Conservation (phyloP, 2,888 invertebrate species). For the Orthosia gothica region DNA sequence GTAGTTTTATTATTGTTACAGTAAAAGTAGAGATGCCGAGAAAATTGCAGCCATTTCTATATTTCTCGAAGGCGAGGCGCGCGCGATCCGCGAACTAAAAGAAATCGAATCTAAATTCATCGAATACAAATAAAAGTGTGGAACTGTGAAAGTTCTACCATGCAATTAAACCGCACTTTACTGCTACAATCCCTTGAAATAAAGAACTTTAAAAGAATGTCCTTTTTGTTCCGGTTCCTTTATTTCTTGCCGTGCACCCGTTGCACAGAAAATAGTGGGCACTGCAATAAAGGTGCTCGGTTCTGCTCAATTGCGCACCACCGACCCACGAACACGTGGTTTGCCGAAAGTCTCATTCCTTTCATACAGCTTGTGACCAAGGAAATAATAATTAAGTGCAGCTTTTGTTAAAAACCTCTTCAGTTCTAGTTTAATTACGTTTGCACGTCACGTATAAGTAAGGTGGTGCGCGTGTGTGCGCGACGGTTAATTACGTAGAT, state of each 20-base stretch:
- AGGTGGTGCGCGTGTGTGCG: constrained; percentile 59
- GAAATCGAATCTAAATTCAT: constrained; percentile 86
- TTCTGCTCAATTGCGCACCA: constrained; percentile 80
- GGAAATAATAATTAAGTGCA: constrained; percentile 55
- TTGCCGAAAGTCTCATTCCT: constrained; percentile 73
- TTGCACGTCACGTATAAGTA: constrained; percentile 59
- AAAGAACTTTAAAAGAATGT: constrained; percentile 88
- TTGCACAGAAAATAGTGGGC: constrained; percentile 82
- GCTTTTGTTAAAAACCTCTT: constrained; percentile 55
- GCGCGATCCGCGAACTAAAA: constrained; percentile 70
- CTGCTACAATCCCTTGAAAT: constrained; percentile 88
- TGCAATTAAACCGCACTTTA: constrained; percentile 90
- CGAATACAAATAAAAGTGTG: constrained; percentile 84
- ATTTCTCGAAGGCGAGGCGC: constrained; percentile 68
- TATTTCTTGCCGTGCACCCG: constrained; percentile 81
- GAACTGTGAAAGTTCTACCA: constrained; percentile 84
- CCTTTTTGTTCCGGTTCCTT: constrained; percentile 84
- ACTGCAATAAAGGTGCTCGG: constrained; percentile 78
- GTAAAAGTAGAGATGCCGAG: constrained; percentile 70
- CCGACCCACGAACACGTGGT: constrained; percentile 67
- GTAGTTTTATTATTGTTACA: constrained; percentile 72
- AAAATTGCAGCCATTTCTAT: constrained; percentile 77
- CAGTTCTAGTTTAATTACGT: constrained; percentile 54
- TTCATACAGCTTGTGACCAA: constrained; percentile 48
- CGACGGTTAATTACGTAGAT: constrained; percentile 69